Base-by-base conservation (phyloP, 1,140 invertebrate genomes). In the Limonius californicus region DNA sequence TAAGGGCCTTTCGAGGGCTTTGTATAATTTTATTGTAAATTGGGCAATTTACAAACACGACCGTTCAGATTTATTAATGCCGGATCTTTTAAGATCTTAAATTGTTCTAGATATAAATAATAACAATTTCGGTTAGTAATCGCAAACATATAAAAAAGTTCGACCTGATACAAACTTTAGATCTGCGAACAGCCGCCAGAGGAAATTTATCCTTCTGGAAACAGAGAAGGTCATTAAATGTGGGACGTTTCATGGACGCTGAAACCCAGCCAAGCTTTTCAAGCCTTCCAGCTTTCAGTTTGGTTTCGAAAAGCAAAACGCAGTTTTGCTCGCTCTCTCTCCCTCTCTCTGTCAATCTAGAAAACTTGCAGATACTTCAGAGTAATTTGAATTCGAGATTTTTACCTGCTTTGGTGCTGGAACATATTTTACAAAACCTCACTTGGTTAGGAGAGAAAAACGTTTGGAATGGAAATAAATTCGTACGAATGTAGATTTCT, bases 191-290 rank as follows among this genome's bases (percentile, higher is more conserved):
- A n/a, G n/a, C n/a, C n/a, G n/a, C n/a, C n/a, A n/a, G n/a, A n/a
- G n/a, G 23, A 45, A 12, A 45, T 3, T 12, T 2, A 18, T 45
- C 16, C 12, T 45, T 18, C 42, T 45, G 2, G 45, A 50, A 50
- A 50, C 19, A 50, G 43, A 8, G 16, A 50, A 50, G 45, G 15
- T 50, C 45, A 18, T 50, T 50, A 50, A 50, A 50, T 18, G 20
- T 18, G 19, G 15, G 45, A 18, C 45, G 19, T 50, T 50, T 19
- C 16, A 50, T n/a, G 45, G 45, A 50, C 45, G 19, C 16, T 50
- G 16, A 50, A 50, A 50, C 15, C 19, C 20, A 11, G 45, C 2
- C 3, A 21, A 50, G 7, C 45, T 50, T n/a, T n/a, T 50, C 14
- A 16, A 50, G 16, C 3, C 9, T 50, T 21, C 7, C 20, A 50